phyloP scores from a whole-genome alignment of 2,797 vertebrate genomes.

The Melanotaenia trifasciata region DNA sequence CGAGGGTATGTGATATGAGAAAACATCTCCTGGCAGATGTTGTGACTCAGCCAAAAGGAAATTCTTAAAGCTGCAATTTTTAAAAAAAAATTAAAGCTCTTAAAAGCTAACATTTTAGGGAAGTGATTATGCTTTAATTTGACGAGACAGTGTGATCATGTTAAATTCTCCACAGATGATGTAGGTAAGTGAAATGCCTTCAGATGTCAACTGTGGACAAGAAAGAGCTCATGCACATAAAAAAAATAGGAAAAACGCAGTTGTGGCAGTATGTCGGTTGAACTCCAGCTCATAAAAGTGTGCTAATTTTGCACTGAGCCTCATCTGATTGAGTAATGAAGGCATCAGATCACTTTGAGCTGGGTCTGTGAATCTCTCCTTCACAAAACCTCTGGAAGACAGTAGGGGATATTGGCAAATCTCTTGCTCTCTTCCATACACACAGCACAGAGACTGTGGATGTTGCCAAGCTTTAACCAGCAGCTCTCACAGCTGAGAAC shows the following conservation, averaged over 20 bases:
- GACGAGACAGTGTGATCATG: not conserved
- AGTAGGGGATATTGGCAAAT: conserved; percentile 59
- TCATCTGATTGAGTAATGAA: conserved; percentile 25
- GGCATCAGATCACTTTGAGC: conserved; percentile 34
- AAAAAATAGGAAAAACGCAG: not conserved
- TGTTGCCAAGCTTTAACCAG: conserved; percentile 59
- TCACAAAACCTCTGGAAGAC: conserved; percentile 75
- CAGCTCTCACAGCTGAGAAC: conserved; percentile 64
- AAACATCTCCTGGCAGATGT: not conserved
- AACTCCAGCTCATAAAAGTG: not conserved
- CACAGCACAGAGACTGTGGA: conserved; percentile 26
- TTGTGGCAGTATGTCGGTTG: not conserved
- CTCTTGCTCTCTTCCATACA: conserved; percentile 12
- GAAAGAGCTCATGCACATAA: not conserved
- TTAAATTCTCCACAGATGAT: conserved; percentile 10
- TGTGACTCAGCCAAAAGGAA: conserved; percentile 24
- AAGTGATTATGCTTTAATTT: conserved; percentile 30
- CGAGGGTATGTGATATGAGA: not conserved
- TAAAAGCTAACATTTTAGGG: conserved; percentile 15
- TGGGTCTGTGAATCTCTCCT: conserved; percentile 50
- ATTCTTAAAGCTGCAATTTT: not conserved
- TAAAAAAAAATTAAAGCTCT: not conserved
- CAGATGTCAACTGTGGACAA: conserved; percentile 20
- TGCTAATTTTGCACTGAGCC: conserved; percentile 1
- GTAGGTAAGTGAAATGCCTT: not conserved